Evolutionary conservation across 2,888 invertebrate species (phyloP).

Genomic region (Hirtodrosophila alboralis): DNA sequence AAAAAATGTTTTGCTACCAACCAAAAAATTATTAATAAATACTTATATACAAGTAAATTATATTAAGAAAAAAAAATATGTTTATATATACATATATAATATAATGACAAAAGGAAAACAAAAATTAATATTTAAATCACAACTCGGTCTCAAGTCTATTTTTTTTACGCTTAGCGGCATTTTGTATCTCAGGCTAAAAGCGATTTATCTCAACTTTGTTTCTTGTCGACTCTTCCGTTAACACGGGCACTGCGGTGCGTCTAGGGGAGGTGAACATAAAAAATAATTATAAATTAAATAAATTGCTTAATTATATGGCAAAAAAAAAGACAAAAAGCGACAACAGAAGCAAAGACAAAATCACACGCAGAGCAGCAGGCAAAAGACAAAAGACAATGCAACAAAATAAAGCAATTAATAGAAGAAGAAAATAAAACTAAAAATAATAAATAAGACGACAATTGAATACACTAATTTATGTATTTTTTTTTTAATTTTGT

Average conservation of each 20-base stretch:
- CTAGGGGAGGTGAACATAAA: slow-evolving; percentile 50
- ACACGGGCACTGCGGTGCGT: slow-evolving; percentile 70
- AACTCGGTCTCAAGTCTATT: slow-evolving; percentile 48
- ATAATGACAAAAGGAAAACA: slow-evolving; percentile 18
- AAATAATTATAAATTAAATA: slow-evolving; percentile 57
- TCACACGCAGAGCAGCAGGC: slow-evolving; percentile 25
- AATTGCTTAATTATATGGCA: slow-evolving; percentile 51
- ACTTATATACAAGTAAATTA: slow-evolving; percentile 4
- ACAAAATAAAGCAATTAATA: slow-evolving; percentile 11
- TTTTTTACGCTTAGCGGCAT: slow-evolving; percentile 24
- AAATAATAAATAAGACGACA: slow-evolving; percentile 4
- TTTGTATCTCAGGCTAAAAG: slow-evolving; percentile 50
- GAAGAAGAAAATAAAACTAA: background rate
- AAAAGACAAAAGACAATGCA: slow-evolving; percentile 21
- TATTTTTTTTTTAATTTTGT: too few relatives aligned
- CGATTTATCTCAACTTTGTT: slow-evolving; percentile 75
- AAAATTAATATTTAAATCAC: slow-evolving; percentile 56
- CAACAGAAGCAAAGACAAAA: slow-evolving; percentile 26
- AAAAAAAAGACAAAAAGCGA: slow-evolving; percentile 14
- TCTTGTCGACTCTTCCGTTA: slow-evolving; percentile 57
- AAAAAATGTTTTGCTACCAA: background rate
- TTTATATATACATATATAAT: slow-evolving; percentile 10
- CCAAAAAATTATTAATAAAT: slow-evolving; percentile 5
- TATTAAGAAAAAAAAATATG: slow-evolving; percentile 8
- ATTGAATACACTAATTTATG: slow-evolving; percentile 26